Evolutionary conservation across 1,140 invertebrate species (phyloP).

Genomic region (Heliconius nattereri): DNA sequence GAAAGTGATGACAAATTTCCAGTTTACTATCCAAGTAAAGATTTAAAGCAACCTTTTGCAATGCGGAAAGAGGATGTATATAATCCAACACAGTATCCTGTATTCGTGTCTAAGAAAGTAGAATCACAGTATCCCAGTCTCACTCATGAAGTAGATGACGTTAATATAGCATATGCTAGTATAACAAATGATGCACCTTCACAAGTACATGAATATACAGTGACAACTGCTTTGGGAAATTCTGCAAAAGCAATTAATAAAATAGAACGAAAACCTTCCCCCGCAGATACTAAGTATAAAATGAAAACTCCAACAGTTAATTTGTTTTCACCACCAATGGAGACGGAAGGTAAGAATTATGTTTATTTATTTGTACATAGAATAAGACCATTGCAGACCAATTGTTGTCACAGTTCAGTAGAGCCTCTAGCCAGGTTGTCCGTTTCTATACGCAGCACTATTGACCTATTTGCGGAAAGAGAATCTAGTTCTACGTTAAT

Average conservation of each 20-base stretch:
- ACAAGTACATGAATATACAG: conserved; percentile 55
- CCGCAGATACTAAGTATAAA: conserved; percentile 45
- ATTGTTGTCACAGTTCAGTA: no score
- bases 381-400: no score
- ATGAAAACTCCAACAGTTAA: conserved; percentile 63
- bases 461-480: no score
- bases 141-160: conserved; percentile 45
- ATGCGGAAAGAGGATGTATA: conserved; percentile 60
- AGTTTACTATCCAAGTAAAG: conserved; percentile 62
- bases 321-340: conserved; percentile 84
- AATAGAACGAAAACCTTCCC: conserved; percentile 45
- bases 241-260: conserved; percentile 43
- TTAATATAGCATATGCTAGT: conserved; percentile 45
- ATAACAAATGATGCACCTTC: conserved; percentile 44
- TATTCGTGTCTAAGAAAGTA: conserved; percentile 63
- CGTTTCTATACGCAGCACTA: no score
- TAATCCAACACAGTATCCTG: conserved; percentile 64
- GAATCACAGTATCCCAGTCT: conserved; percentile 52
- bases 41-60: conserved; percentile 54
- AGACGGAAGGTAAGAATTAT: conserved; percentile 84
- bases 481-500: no score
- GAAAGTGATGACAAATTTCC: conserved; percentile 75
- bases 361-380: not conserved
- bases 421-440: no score
- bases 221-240: conserved; percentile 49